Evolutionary conservation across 2,113 vertebrate genomes (phyloP), one percentile per base, ranked within the genome.

Genomic region (Gymnorhina tibicen): DNA sequence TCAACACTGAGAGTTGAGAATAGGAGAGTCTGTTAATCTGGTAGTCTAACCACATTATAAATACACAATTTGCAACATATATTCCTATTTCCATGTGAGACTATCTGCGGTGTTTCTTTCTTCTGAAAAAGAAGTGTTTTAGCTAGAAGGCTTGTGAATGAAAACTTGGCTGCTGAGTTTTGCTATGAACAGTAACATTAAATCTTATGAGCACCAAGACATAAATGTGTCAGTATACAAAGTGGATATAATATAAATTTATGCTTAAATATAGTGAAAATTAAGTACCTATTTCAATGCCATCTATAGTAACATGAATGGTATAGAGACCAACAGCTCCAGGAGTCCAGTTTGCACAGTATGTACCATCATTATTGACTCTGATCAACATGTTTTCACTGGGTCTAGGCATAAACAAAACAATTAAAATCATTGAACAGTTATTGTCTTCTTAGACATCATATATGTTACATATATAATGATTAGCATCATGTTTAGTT

Each of bases 381-480:
- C 99, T 98, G 87, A 99, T 99, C 85, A 99, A 98, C 99, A 99
- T 99, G 95, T 99, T 99, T 97, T 99, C 99, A 97, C 99, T 99
- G 86, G 99, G 99, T 93, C 99, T 99, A 97, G 92, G 87, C 47
- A 80, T 77, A 94, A 93, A 94, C 18, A 87, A 89, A 82, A 87
- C 21, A 64, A 94, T 37, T 50, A 9, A 60, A 85, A 92, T 42
- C 39, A 81, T 74, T 64, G 75, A 87, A 63, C 74, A 87, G 33
- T 60, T 49, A 81, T 3, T 78, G 33, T 64, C 18, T 19, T 49
- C 11, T 91, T 68, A 53, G 28, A 91, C 41, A 85, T 44, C 6
- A 37, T 20, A 12, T 42, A 37, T 22, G 11, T 33, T 24, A 30
- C 17, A 64, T 20, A 60, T 18, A 37, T 32, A 68, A 35, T 5